These are phyloP conservation scores for Oithona nana DNA, from an alignment of 2,888 invertebrate species.

Conservation along the genomic window DNA sequence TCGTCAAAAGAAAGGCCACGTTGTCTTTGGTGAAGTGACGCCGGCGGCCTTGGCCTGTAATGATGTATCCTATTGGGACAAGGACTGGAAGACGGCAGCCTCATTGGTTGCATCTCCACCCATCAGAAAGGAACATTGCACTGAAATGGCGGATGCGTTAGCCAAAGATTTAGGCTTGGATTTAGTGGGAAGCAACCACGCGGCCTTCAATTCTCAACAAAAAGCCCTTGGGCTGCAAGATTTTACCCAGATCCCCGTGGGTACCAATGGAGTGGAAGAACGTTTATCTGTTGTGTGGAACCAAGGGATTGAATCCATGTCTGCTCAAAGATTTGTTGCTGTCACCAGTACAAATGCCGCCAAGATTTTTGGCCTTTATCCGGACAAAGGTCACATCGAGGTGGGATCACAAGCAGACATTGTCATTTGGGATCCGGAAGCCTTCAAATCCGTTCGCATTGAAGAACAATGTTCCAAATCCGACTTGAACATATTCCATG, in stretches of 20 bases:
- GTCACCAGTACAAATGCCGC: slow-evolving; percentile 89
- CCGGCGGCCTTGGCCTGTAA: slow-evolving; percentile 38
- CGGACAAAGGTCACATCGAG: slow-evolving; percentile 76
- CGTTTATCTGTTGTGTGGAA: slow-evolving; percentile 94
- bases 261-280: slow-evolving; percentile 74
- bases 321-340: slow-evolving; percentile 80
- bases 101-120: slow-evolving; percentile 90
- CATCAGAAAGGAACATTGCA: slow-evolving; percentile 56
- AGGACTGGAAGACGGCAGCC: slow-evolving; percentile 78
- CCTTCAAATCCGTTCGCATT: slow-evolving; percentile 66
- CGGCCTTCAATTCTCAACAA: slow-evolving; percentile 76
- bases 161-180: slow-evolving; percentile 70
- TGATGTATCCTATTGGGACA: slow-evolving; percentile 57
- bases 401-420: slow-evolving; percentile 89
- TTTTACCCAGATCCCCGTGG: slow-evolving; percentile 84
- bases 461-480: slow-evolving; percentile 66
- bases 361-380: slow-evolving; percentile 88
- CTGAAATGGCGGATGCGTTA: slow-evolving; percentile 39
- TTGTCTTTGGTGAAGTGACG: slow-evolving; percentile 37
- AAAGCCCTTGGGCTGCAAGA: slow-evolving; percentile 67
- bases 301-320: slow-evolving; percentile 70
- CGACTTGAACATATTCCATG: slow-evolving; percentile 94
- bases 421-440: slow-evolving; percentile 81
- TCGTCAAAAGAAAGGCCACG: slow-evolving; percentile 29
- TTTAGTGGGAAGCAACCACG: slow-evolving; percentile 81